A percentile compares a stretch with the other conserved stretches of the same genome.
Conservation (phyloP, 2,888 invertebrate genomes). For the Drosophila monieri region DNA sequence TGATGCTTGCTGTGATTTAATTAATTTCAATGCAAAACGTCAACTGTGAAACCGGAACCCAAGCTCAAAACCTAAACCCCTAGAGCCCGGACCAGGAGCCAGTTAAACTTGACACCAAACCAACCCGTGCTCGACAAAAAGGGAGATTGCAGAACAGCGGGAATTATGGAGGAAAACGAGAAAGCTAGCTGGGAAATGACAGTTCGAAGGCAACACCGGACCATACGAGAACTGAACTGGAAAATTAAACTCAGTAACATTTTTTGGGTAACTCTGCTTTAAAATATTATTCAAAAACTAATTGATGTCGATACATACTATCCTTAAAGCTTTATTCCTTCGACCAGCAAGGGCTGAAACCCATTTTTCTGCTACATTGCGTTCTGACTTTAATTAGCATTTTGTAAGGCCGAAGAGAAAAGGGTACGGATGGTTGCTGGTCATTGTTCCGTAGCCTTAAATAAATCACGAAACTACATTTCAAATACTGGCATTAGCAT, state of each 20-base stretch:
- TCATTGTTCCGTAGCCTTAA: conserved; percentile 6
- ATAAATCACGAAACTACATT: conserved; percentile 2
- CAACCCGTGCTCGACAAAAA: conserved; percentile 37
- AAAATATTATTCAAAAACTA: conserved; percentile 58
- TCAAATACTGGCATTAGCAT: neutral
- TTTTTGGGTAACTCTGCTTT: conserved; percentile 63
- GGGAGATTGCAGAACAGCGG: conserved; percentile 8
- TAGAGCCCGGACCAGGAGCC: conserved; percentile 40
- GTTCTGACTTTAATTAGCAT: conserved; percentile 72
- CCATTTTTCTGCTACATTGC: conserved; percentile 78
- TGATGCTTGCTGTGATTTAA: conserved; percentile 77
- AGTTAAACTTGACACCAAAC: conserved; percentile 66
- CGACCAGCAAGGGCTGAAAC: conserved; percentile 51
- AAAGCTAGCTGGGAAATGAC: conserved; percentile 16
- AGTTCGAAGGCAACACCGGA: conserved; percentile 13
- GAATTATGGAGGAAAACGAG: conserved; percentile 15
- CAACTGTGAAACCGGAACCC: conserved; percentile 77
- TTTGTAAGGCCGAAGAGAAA: conserved; percentile 22
- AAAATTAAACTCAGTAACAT: conserved; percentile 81
- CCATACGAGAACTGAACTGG: conserved; percentile 73
- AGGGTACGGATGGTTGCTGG: conserved; percentile 4
- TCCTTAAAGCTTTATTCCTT: conserved; percentile 43
- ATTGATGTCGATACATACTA: conserved; percentile 29
- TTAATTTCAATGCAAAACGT: conserved; percentile 81
- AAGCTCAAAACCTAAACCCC: conserved; percentile 46